Evolutionary conservation across 2,113 vertebrate species (phyloP).

Genomic region (Etheostoma cragini): DNA sequence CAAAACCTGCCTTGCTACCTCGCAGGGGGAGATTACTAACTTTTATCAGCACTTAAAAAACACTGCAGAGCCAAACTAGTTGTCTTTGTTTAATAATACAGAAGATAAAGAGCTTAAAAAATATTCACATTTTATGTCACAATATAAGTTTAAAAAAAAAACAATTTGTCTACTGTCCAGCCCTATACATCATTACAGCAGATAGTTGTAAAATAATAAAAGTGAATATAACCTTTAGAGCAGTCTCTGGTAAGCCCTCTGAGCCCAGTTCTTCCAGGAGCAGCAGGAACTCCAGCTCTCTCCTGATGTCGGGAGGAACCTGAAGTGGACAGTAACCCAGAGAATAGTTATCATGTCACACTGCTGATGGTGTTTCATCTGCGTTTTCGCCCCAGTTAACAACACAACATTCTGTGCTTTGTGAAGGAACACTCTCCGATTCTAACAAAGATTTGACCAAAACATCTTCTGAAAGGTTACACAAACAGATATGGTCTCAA

Average conservation of each 20-base stretch:
- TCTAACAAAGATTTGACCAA: not conserved
- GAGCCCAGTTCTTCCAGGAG: constrained; percentile 90
- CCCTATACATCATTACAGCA: not conserved
- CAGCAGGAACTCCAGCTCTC: constrained; percentile 91
- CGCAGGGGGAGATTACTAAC: no score
- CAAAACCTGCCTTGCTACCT: no score
- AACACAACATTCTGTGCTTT: not conserved
- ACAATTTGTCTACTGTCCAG: no score
- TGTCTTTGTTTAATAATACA: no score
- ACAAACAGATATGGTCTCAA: not conserved
- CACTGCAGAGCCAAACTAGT: no score
- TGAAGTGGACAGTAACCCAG: constrained; percentile 24
- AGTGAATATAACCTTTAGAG: constrained; percentile 82
- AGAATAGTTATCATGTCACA: not conserved
- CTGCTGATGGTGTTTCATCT: not conserved
- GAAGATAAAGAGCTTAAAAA: no score
- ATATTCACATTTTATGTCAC: no score
- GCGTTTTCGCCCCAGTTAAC: not conserved
- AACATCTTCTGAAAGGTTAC: no score
- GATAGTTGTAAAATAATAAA: not conserved
- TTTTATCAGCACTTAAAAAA: no score
- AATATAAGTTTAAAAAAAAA: no score
- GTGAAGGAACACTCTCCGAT: not conserved
- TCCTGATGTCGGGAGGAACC: constrained; percentile 80
- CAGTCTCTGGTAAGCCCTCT: constrained; percentile 82